Base-by-base conservation (phyloP, 2,113 vertebrate genomes). In the Neodon shergylaensis region DNA sequence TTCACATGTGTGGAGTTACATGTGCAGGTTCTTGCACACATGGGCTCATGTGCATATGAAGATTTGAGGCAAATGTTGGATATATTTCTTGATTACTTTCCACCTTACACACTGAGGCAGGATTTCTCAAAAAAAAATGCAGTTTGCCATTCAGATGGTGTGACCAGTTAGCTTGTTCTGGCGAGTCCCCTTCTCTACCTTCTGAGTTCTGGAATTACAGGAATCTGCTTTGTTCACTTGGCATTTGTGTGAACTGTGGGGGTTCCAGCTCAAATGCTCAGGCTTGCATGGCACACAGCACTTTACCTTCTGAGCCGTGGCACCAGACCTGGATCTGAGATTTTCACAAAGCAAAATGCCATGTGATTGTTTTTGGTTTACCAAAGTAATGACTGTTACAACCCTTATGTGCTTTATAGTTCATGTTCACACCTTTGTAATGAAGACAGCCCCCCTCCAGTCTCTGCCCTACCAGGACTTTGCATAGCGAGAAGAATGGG, bases 331-430 rank as follows among this genome's bases (percentile, higher is more conserved):
- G 36, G 47, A 31, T 39, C 49, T 84, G 21, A 86, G 22, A 65
- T 3, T 94, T 88, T 90, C 66, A 68, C 24, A 83, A 88, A 88
- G 52, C 8, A 91, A 44, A 93, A 66, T 77, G 86, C 70, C 26
- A 36, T 47, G 22, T 70, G 86, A 49, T 49, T 84, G 16, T 77
- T 86, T 91, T 82, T 83, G 74, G 66, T 82, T 73, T 19, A 36
- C n/a, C 78, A 92, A 82, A 82, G 63, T 68, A 44, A 42, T 65
- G 31, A 85, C 73, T 84, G 54, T 83, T 33, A 58, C 66, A 74
- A 54, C 44, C 13, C 90, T 86, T 65, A 52, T 63, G 58, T 93
- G 17, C 26, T 90, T 82, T 82, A 81, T 47, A 36, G 58, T n/a
- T 79, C 63, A 85, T 95, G 61, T 66, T 93, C 11, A 74, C 66